A percentile compares a stretch with the other conserved stretches of the same genome.
phyloP scores from a whole-genome alignment of 1,140 invertebrate species.

The Caenorhabditis remanei region DNA sequence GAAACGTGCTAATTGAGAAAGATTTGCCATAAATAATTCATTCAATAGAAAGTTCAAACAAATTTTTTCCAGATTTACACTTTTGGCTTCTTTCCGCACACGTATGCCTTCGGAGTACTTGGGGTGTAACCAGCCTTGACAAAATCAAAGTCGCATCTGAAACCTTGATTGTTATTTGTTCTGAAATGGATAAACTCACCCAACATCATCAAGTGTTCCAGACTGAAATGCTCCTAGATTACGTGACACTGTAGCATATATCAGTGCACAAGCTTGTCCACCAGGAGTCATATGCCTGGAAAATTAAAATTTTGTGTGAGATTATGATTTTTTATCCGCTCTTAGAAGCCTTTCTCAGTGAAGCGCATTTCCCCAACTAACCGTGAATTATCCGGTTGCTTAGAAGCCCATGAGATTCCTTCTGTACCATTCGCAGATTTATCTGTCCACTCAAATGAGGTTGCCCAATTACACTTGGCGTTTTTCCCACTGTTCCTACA shows the following conservation, averaged over 20 bases:
- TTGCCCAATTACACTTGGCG: background rate
- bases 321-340: no score
- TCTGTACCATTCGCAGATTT: background rate
- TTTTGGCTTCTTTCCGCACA: no score
- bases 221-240: background rate
- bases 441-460: conserved; percentile 11
- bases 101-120: background rate
- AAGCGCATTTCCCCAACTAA: no score
- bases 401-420: background rate
- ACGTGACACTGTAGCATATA: background rate
- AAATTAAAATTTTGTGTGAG: background rate
- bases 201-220: background rate
- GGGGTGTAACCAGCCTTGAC: no score
- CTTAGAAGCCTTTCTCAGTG: no score
- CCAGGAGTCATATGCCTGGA: background rate
- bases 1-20: background rate
- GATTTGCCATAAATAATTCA: background rate
- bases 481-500: background rate
- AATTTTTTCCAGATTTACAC: no score
- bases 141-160: no score
- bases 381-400: background rate
- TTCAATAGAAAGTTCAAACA: no score
- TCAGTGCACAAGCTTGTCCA: background rate
- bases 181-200: background rate
- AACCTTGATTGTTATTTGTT: background rate